Evolutionary conservation across 1,140 invertebrate genomes (phyloP), one percentile per base, ranked within the genome.

Genomic region (Drosophila ambigua): DNA sequence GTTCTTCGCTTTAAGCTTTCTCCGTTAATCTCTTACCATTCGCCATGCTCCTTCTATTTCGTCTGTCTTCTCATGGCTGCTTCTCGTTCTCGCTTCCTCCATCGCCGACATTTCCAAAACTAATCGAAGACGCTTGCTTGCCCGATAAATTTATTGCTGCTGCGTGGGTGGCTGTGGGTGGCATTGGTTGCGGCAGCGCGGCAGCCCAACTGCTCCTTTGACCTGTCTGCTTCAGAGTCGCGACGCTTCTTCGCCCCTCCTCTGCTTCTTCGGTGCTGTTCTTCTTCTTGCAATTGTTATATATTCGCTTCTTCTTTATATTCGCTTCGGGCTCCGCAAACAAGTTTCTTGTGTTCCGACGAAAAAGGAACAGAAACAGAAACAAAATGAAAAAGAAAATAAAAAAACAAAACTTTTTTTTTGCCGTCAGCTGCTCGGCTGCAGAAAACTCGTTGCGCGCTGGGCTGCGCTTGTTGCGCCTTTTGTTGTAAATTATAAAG

Each of bases 341-440:
- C 81, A 87, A 82, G 81, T 85, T 85, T 87, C 78, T 85, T 82
- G 49, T 78, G 81, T 82, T 81, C 64, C 73, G 73, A 54, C 71
- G 1, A 20, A 35, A 59, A 39, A 31, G 59, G 16, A 26, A 61
- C 48, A 61, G 62, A 52, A 51, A 58, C 53, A 64, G 46, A 35
- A 45, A 39, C 43, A 69, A 72, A 58, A 23, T 43, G 50, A 48
- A 68, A 68, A 49, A 68, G 53, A 68, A 68, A 66, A n/a, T n/a
- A n/a, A 49, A 46, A 50, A 63, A 43, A 39, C 44, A 51, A 69
- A 54, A 64, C 48, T 58, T 61, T 73, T 57, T 57, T 60, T 68
- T 41, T 44, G 55, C 55, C 74, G 59, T 76, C 83, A 85, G 82
- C 82, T 87, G 82, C 74, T 87, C 57, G 63, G 72, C 49, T 88